Conservation (phyloP, 2,113 vertebrate species). For the Enhydra lutris region DNA sequence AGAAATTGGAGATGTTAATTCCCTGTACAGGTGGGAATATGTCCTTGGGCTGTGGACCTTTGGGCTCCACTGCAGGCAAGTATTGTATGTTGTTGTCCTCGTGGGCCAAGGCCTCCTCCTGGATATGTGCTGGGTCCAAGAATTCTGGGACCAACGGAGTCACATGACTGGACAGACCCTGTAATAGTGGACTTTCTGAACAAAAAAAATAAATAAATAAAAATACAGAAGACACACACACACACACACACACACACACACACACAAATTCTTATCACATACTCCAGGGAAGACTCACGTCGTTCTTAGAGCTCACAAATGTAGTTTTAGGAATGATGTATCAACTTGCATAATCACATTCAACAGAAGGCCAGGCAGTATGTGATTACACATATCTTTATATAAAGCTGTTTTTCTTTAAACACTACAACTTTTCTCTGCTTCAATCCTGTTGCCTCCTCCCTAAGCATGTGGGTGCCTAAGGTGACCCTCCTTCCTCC, state of each 20-base stretch:
- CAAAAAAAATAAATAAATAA: constrained; percentile 1
- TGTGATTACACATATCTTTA: neutral
- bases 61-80: neutral
- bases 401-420: neutral
- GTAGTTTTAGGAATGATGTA: neutral
- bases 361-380: neutral
- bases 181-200: constrained; percentile 39
- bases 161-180: neutral
- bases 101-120: neutral
- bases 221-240: neutral
- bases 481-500: neutral
- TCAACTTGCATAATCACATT: neutral
- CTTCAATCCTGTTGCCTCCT: neutral
- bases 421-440: neutral
- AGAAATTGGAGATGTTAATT: neutral
- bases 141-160: neutral
- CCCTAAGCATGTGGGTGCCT: neutral
- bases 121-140: neutral
- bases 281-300: neutral
- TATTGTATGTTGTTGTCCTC: neutral
- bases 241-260: neutral
- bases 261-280: neutral
- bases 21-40: neutral
- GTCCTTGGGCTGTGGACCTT: neutral
- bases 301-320: neutral